phyloP scores from a whole-genome alignment of 1,140 invertebrate species.

The Drosophila persimilis region DNA sequence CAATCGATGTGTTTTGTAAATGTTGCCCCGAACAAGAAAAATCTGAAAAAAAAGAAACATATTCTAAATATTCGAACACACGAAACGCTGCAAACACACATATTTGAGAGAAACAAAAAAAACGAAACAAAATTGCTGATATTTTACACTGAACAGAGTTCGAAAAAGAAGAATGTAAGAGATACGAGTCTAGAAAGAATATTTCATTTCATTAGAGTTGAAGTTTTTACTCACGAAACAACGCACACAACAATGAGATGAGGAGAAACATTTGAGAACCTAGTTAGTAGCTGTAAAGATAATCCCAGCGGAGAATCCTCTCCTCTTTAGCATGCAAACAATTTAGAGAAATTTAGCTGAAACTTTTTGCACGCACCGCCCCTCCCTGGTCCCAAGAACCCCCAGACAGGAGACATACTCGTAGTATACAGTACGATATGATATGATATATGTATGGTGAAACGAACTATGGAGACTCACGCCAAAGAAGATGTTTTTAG shows the following conservation, averaged over 20 bases:
- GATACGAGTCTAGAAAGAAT: constrained; percentile 2
- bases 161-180: constrained; percentile 30
- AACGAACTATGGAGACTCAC: constrained; percentile 34
- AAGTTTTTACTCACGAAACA: constrained; percentile 32
- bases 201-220: constrained; percentile 38
- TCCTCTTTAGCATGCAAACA: constrained; percentile 58
- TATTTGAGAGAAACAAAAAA: constrained; percentile 55
- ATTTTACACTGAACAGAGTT: constrained; percentile 75
- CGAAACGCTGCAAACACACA: constrained; percentile 18
- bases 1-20: constrained; percentile 54
- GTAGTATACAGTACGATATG: constrained; percentile 22
- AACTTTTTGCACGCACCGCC: constrained; percentile 64
- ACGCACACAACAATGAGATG: constrained; percentile 46
- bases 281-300: constrained; percentile 22
- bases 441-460: constrained; percentile 15
- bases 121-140: constrained; percentile 70
- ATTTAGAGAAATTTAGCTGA: constrained; percentile 75
- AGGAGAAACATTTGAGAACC: constrained; percentile 18
- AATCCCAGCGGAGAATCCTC: constrained; percentile 32
- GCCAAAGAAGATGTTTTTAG: constrained; percentile 62
- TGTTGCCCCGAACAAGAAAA: constrained; percentile 23
- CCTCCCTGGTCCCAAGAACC: constrained; percentile 1
- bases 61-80: constrained; percentile 57
- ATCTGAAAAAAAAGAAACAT: constrained; percentile 37
- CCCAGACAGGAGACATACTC: constrained; percentile 11